Base-by-base conservation (phyloP, 2,888 invertebrate genomes). In the Limnephilus auricula region DNA sequence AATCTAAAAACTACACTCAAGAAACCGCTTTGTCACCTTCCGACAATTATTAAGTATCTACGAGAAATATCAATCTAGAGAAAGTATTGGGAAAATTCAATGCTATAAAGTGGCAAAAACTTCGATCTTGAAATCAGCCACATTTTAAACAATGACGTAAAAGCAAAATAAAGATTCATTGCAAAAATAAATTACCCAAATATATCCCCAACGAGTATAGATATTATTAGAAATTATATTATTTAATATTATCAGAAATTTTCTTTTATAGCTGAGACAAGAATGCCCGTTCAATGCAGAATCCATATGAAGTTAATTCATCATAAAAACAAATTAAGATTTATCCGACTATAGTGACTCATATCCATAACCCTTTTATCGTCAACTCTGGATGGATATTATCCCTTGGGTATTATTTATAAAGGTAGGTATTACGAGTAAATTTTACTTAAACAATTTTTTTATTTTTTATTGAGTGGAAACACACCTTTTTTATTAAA, bases 1-100 rank as follows among this genome's bases (percentile, higher is more conserved):
- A 90, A 90, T 65, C 50, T 82, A 90, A 90, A 90, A 82, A 50
- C 65, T 90, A 80, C 30, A 79, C 40, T 31, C 30, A n/a, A 80
- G 25, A 80, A 80, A 80, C 18, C 45, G 80, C 80, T 80, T 31
- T 30, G 89, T 80, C 80, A 89, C 32, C 79, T 40, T 40, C 40
- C 80, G 80, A 80, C 89, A 89, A 89, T 89, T 80, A 89, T 89
- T 80, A 89, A 40, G 50, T 31, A 10, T 45, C 80, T 40, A 89
- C 30, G 87, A 32, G 37, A 88, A 78, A 40, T 32, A 32, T 88
- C 78, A 10, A 37, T 88, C 78, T 34, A 34, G 25, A n/a, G 34
- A 78, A 34, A 9, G 65, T 65, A 88, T 34, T 78, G 37, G 34
- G 78, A 88, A 88, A 88, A 78, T 88, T 88, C 30, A 30, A 15